A percentile compares a stretch with the other conserved stretches of the same genome.
Evolutionary conservation across 2,797 vertebrate genomes (phyloP).

Genomic region (Linurgus olivaceus): DNA sequence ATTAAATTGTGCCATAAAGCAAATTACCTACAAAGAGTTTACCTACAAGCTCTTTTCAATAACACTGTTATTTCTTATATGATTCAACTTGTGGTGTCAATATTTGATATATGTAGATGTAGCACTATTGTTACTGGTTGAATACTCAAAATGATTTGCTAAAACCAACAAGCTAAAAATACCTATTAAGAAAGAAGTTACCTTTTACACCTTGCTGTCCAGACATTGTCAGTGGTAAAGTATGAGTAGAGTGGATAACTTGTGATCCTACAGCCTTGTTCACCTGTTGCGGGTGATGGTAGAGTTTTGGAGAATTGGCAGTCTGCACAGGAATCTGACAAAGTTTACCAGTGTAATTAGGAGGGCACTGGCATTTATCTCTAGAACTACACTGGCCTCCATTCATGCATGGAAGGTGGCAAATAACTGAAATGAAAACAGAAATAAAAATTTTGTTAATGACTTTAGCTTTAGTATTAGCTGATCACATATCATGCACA

Average conservation of each 20-base stretch:
- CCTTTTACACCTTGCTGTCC: constrained; percentile 87
- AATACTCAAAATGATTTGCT: background rate
- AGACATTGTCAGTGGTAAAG: constrained; percentile 90
- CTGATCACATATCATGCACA: background rate
- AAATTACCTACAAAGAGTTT: background rate
- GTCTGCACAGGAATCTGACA: constrained; percentile 89
- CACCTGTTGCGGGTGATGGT: constrained; percentile 75
- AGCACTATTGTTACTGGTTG: background rate
- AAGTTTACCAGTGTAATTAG: constrained; percentile 94
- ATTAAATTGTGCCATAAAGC: background rate
- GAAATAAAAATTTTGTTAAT: constrained; percentile 18
- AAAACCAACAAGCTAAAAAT: background rate
- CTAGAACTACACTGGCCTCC: constrained; percentile 93
- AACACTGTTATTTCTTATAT: background rate
- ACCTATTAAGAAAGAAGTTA: constrained; percentile 62
- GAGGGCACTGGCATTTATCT: constrained; percentile 96
- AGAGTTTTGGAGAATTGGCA: constrained; percentile 76
- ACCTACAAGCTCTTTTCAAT: background rate
- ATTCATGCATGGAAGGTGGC: constrained; percentile 96
- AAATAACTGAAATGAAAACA: constrained; percentile 85
- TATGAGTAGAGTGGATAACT: constrained; percentile 90
- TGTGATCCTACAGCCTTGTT: constrained; percentile 80
- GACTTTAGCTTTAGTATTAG: background rate
- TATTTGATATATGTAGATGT: background rate
- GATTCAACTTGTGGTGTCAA: background rate